Percentiles rank a stretch among this genome's conserved stretches.
Evolutionary conservation across 2,797 vertebrate species (phyloP).

Genomic region (Arnoldichthys spilopterus): DNA sequence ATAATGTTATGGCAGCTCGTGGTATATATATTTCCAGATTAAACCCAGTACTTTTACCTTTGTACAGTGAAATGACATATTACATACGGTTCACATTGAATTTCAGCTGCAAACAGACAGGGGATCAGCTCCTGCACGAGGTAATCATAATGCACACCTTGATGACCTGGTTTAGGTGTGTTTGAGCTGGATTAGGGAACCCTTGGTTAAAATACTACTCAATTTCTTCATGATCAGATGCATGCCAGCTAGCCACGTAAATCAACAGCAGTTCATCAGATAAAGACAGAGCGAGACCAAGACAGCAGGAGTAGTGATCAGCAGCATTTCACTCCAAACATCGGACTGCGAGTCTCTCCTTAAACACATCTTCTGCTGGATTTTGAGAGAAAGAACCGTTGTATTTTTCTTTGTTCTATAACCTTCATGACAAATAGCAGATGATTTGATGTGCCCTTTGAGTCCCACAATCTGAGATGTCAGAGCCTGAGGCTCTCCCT

Average conservation of each 20-base stretch:
- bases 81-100: neutral
- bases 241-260: neutral
- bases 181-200: neutral
- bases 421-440: slow-evolving; percentile 53
- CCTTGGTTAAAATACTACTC: neutral
- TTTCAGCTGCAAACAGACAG: too few species aligned
- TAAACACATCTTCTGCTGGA: neutral
- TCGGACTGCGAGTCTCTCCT: neutral
- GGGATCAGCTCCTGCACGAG: neutral
- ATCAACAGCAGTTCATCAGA: neutral
- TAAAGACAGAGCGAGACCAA: neutral
- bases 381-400: slow-evolving; percentile 37
- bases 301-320: neutral
- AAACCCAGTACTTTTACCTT: too few species aligned
- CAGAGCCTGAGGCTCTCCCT: slow-evolving; percentile 49
- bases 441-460: slow-evolving; percentile 57
- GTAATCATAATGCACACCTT: neutral
- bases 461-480: slow-evolving; percentile 55
- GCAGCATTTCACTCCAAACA: neutral
- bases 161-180: neutral
- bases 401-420: slow-evolving; percentile 56
- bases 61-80: neutral
- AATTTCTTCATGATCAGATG: neutral
- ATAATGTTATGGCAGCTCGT: too few species aligned
- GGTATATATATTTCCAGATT: too few species aligned